A percentile compares a stretch with the other conserved stretches of the same genome.
Evolutionary conservation across 2,113 vertebrate species (phyloP).

Genomic region (Lagopus muta): DNA sequence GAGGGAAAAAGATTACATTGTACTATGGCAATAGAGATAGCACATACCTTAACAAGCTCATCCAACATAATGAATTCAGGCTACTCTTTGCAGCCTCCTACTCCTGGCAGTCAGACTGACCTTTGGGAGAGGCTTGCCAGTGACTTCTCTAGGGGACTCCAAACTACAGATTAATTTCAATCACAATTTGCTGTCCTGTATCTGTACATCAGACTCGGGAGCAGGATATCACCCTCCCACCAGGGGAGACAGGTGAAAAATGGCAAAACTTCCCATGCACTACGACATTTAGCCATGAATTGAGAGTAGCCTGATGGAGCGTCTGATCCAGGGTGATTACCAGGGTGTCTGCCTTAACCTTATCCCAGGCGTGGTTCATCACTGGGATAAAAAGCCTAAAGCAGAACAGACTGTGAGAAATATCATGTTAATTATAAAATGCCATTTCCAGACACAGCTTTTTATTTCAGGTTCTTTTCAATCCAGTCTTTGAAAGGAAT

Average conservation of each 20-base stretch:
- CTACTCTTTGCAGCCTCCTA: conserved; percentile 4
- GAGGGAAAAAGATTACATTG: conserved; percentile 51
- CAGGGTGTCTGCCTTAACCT: conserved; percentile 34
- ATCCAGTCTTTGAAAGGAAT: conserved; percentile 95
- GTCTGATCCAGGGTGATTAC: background rate
- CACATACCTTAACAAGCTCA: background rate
- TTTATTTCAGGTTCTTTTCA: conserved; percentile 93
- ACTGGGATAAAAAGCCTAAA: conserved; percentile 59
- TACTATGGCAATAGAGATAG: conserved; percentile 28
- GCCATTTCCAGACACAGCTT: background rate
- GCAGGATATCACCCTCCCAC: background rate
- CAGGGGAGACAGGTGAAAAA: conserved; percentile 41
- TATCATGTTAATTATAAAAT: background rate
- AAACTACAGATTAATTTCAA: background rate
- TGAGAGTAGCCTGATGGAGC: conserved; percentile 3
- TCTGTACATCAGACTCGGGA: background rate
- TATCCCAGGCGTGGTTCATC: background rate
- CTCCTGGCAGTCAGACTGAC: background rate
- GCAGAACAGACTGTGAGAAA: conserved; percentile 24
- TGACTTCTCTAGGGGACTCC: background rate
- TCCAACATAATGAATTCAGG: background rate
- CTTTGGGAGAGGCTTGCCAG: background rate
- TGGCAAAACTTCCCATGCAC: background rate
- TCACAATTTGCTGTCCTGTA: background rate
- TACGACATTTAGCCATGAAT: background rate